Evolutionary conservation across 2,113 vertebrate species (phyloP).

Genomic region (Semnornis frantzii): DNA sequence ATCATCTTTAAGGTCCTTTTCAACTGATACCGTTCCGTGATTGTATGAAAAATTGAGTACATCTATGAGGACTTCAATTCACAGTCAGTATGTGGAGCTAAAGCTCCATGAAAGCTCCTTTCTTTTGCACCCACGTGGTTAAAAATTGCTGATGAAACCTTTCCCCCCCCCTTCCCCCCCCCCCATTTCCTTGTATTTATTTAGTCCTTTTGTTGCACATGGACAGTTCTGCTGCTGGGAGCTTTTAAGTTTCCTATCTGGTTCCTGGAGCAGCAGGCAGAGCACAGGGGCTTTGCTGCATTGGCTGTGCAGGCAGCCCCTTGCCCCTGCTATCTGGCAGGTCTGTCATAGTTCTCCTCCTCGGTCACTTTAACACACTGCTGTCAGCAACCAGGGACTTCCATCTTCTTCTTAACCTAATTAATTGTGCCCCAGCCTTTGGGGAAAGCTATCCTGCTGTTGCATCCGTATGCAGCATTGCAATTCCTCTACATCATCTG

Average conservation of each 20-base stretch:
- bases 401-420: not conserved
- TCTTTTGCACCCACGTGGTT: not conserved
- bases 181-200: slow-evolving; percentile 25
- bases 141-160: slow-evolving; percentile 35
- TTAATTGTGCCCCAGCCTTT: not conserved
- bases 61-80: slow-evolving; percentile 46
- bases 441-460: not conserved
- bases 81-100: slow-evolving; percentile 80
- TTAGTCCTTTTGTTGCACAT: slow-evolving; percentile 44
- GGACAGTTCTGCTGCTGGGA: slow-evolving; percentile 29
- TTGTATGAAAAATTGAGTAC: not conserved
- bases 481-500: not conserved
- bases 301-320: slow-evolving; percentile 4
- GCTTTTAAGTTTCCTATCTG: not conserved
- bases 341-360: not conserved
- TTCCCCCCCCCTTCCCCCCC: not conserved
- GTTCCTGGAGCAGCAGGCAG: slow-evolving; percentile 27
- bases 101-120: slow-evolving; percentile 53
- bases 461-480: not conserved
- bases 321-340: not conserved
- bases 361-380: not conserved
- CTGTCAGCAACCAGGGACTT: not conserved
- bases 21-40: too few species aligned
- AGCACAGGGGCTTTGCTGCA: slow-evolving; percentile 24
- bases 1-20: too few species aligned